Evolutionary conservation across 30 jellyfish, hydroid and myxozoan species (phyloP).

Genomic region (Pelagia noctiluca): DNA sequence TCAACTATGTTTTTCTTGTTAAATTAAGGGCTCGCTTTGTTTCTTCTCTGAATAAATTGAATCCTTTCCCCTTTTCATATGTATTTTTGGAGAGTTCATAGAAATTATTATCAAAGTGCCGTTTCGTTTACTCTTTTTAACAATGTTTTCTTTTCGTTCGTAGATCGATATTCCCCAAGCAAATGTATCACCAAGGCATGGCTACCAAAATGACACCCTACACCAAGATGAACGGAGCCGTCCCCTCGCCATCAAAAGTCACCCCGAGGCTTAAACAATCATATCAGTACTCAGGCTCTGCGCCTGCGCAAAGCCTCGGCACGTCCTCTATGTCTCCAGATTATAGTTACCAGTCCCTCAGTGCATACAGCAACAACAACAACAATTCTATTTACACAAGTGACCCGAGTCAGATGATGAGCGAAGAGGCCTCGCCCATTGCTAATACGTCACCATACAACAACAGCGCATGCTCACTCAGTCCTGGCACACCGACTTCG

Average conservation of each 20-base stretch:
- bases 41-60: too few species aligned
- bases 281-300: conserved; percentile 69
- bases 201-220: conserved; percentile 83
- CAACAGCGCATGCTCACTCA: conserved; percentile 93
- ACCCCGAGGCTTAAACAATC: conserved; percentile 92
- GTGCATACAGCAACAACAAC: conserved; percentile 63
- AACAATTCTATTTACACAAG: conserved; percentile 75
- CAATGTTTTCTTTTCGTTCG: conserved; percentile 13
- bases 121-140: not conserved
- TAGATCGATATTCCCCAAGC: conserved; percentile 96
- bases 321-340: conserved; percentile 81
- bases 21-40: too few species aligned
- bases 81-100: too few species aligned
- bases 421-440: conserved; percentile 93
- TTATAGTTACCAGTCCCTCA: conserved; percentile 82
- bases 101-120: not conserved
- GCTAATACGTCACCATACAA: conserved; percentile 91
- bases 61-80: too few species aligned
- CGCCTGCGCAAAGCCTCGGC: conserved; percentile 71
- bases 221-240: conserved; percentile 87
- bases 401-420: conserved; percentile 95
- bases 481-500: conserved; percentile 96
- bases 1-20: too few species aligned
- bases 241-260: conserved; percentile 83
- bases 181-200: conserved; percentile 92